Percentiles rank a stretch among this genome's conserved stretches.
Conservation (phyloP, 2,113 vertebrate species). For the Nestor notabilis region DNA sequence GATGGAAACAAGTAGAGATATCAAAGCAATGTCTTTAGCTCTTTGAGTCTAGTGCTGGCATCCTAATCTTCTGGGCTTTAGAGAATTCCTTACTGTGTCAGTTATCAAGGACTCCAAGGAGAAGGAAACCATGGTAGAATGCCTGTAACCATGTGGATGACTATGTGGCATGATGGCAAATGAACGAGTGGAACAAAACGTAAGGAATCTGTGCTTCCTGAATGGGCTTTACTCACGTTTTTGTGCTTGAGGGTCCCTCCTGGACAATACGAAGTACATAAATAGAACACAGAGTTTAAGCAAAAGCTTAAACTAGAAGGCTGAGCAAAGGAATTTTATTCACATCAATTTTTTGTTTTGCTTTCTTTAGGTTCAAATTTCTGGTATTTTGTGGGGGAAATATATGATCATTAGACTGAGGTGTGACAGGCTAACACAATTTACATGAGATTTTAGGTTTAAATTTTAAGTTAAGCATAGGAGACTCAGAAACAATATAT, state of each 20-base stretch:
- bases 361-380: not conserved
- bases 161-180: not conserved
- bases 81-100: not conserved
- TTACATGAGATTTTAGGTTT: not conserved
- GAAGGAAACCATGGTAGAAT: not conserved
- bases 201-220: not conserved
- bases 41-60: not conserved
- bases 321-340: not conserved
- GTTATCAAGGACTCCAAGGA: not conserved
- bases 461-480: not conserved
- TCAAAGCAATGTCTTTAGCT: not conserved
- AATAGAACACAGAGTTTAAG: not conserved
- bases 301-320: not conserved
- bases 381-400: not conserved
- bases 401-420: not conserved
- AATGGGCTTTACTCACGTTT: not conserved
- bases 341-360: not conserved
- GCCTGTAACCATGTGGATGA: not conserved
- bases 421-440: not conserved
- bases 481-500: not conserved
- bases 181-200: not conserved
- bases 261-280: slow-evolving; percentile 24
- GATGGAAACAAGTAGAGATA: not conserved
- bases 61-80: not conserved
- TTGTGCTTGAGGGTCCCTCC: not conserved